These are phyloP conservation scores for Stigmatopora argus DNA, from an alignment of 2,113 vertebrate species.

Conservation along the genomic window DNA sequence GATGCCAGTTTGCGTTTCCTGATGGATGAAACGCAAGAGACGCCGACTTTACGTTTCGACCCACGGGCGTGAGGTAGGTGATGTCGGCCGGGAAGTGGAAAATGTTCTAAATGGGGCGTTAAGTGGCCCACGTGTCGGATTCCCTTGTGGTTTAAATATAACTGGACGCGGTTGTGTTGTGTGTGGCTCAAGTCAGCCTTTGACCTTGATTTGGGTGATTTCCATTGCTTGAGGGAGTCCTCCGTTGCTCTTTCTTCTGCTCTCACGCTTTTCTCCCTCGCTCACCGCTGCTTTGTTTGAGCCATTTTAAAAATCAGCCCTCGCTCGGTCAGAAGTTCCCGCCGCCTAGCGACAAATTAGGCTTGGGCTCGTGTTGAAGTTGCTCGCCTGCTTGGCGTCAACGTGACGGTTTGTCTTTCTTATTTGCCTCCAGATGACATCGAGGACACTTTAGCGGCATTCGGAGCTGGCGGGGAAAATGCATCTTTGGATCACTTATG, in stretches of 20 bases:
- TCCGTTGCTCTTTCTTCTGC: slow-evolving; percentile 15
- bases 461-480: slow-evolving; percentile 86
- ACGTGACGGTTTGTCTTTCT: slow-evolving; percentile 36
- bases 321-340: slow-evolving; percentile 49
- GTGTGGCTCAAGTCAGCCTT: slow-evolving; percentile 26
- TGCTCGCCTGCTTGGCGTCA: slow-evolving; percentile 20
- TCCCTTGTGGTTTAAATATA: background rate
- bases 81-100: slow-evolving; percentile 8
- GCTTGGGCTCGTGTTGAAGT: slow-evolving; percentile 45
- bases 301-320: slow-evolving; percentile 44
- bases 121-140: background rate
- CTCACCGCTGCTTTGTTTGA: slow-evolving; percentile 39
- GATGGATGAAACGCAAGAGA: slow-evolving; percentile 45
- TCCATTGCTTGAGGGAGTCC: slow-evolving; percentile 51
- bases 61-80: slow-evolving; percentile 58
- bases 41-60: slow-evolving; percentile 33
- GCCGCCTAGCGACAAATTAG: slow-evolving; percentile 42
- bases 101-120: background rate
- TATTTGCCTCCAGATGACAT: slow-evolving; percentile 65
- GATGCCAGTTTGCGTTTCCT: slow-evolving; percentile 18
- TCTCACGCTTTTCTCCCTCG: slow-evolving; percentile 19
- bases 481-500: slow-evolving; percentile 88
- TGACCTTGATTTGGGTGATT: slow-evolving; percentile 58
- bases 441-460: slow-evolving; percentile 77
- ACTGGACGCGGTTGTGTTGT: slow-evolving; percentile 10